Conservation (phyloP, 2,797 vertebrate genomes). For the Streptopelia turtur region DNA sequence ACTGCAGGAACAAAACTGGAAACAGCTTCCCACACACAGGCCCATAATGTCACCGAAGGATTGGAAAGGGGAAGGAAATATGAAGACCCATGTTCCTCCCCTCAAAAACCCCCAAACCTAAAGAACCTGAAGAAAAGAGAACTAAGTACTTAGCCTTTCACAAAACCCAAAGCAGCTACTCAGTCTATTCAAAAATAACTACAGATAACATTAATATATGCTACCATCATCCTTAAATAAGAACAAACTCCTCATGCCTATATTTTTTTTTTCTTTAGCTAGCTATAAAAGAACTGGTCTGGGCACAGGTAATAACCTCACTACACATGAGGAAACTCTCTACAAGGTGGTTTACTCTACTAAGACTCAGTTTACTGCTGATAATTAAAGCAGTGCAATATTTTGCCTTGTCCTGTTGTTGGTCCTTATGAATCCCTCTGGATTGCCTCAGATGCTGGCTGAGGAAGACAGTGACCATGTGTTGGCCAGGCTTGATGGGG, state of each 20-base stretch:
- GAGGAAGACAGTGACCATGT: not conserved
- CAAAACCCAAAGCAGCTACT: not conserved
- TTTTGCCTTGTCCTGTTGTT: not conserved
- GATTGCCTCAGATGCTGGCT: not conserved
- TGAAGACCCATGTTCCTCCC: not conserved
- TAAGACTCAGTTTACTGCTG: not conserved
- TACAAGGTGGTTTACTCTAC: not conserved
- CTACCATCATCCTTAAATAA: not conserved
- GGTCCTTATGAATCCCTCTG: not conserved
- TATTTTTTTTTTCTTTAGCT: not conserved
- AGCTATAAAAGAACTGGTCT: not conserved
- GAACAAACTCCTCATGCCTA: not conserved
- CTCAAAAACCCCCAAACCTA: not conserved
- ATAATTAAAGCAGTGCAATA: not conserved
- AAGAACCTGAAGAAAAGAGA: not conserved
- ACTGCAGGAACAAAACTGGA: conserved; percentile 27
- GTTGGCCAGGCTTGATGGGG: not conserved
- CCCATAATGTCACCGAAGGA: not conserved
- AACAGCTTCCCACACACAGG: not conserved
- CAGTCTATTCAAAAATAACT: not conserved
- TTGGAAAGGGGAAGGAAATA: not conserved
- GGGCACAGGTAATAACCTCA: not conserved
- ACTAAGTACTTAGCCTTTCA: not conserved
- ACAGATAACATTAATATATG: not conserved
- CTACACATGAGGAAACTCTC: not conserved